Evolutionary conservation across 2,113 vertebrate species (phyloP).

Genomic region (Chionis minor): DNA sequence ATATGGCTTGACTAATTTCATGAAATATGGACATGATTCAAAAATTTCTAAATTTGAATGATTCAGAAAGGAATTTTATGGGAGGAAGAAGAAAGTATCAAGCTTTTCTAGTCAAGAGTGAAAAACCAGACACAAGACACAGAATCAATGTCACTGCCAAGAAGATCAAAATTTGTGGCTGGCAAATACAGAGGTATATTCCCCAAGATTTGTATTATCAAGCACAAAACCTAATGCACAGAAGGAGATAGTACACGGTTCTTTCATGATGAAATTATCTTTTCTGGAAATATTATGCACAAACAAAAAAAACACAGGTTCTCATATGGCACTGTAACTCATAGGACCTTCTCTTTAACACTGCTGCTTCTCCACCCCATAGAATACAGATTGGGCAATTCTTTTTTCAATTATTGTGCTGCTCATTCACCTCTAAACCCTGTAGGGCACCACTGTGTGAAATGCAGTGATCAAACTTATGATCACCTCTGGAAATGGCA

Average conservation of each 20-base stretch:
- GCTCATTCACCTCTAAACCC: background rate
- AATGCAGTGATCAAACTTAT: background rate
- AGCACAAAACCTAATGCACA: background rate
- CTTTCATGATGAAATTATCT: background rate
- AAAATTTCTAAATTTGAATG: background rate
- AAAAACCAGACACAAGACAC: background rate
- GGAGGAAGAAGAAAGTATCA: background rate
- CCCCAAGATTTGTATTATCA: background rate
- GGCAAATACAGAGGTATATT: background rate
- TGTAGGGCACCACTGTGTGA: background rate
- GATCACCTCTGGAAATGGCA: background rate
- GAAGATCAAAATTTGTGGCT: background rate
- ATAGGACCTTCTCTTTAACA: background rate
- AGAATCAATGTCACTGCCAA: background rate
- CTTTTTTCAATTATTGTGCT: background rate
- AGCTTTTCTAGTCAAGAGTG: background rate
- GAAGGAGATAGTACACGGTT: background rate
- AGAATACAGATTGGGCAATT: background rate
- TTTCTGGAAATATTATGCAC: background rate
- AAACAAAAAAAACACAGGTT: background rate
- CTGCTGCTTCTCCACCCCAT: background rate
- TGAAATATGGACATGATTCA: background rate
- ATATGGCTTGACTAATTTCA: background rate
- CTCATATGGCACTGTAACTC: background rate
- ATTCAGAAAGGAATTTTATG: background rate